Evolutionary conservation across 1,140 invertebrate species (phyloP), one percentile per base, ranked within the genome.

Genomic region (Yoshiicerus persimilis): DNA sequence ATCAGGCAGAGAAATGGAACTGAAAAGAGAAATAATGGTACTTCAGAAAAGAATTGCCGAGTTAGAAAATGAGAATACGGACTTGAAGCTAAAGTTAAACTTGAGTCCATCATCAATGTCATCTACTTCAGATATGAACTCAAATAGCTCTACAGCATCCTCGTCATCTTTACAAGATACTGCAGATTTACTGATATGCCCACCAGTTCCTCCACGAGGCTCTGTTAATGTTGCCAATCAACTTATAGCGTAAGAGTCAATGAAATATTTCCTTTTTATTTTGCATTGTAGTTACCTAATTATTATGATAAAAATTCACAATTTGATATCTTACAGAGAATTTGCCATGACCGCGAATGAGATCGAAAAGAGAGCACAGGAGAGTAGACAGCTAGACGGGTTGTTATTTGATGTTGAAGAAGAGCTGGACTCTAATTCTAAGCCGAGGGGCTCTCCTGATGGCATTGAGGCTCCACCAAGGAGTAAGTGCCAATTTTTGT

Each of bases 371-470:
- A 89, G 77, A 87, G 88, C 95, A 96, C 89, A 91, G 87, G 66
- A 96, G 96, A 80, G 95, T 96, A 39, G 86, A 8, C 96, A 96
- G 93, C 93, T 96, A 86, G 96, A 97, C 92, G 96, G 96, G 89
- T 92, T 97, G 34, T 91, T 97, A 1, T 93, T 98, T 89, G 96
- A 97, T 91, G 96, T 97, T 92, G 95, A 96, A 93, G 83, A 84
- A 47, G 83, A 84, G 83, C 96, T 96, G 96, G 64, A 96, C 95
- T 66, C 96, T 91, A 94, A 93, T 66, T 80, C 32, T 34, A 93
- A 94, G 88, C 86, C 89, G 47, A 62, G 85, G 27, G 87, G 87
- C 38, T 92, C 91, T 87, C 91, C 92, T 90, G 36, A 92, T 92
- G 91, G 88, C 89, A 92, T 89, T 89, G 92, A 86, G 92, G 92